Evolutionary conservation across 2,888 invertebrate genomes (phyloP).

Genomic region (Cartodere bifasciata): DNA sequence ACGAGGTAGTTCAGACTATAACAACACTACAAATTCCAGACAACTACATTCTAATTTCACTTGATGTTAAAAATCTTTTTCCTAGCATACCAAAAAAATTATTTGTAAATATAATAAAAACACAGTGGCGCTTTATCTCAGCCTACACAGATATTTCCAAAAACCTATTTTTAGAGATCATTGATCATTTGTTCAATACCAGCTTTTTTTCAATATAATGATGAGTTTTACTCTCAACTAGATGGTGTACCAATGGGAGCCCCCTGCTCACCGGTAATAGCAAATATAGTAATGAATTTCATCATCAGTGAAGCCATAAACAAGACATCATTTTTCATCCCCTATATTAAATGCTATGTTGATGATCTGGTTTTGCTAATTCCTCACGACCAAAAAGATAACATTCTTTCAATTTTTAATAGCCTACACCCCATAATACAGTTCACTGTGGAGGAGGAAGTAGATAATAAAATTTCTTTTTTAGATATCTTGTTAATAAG

Average conservation of each 20-base stretch:
- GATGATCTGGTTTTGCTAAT: too few relatives aligned
- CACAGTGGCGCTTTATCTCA: constrained; percentile 1
- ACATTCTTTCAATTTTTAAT: too few relatives aligned
- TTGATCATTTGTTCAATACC: constrained; percentile 1
- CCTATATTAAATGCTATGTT: too few relatives aligned
- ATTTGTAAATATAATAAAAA: not conserved
- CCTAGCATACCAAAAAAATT: not conserved
- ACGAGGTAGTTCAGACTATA: not conserved
- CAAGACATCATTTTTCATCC: too few relatives aligned
- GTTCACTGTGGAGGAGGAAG: too few relatives aligned
- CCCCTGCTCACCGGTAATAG: too few relatives aligned
- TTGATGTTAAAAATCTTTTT: not conserved
- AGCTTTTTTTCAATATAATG: constrained; percentile 1
- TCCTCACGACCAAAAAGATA: too few relatives aligned
- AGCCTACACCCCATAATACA: too few relatives aligned
- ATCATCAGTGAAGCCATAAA: too few relatives aligned
- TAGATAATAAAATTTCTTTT: too few relatives aligned
- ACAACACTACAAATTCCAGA: not conserved
- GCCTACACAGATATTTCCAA: constrained; percentile 2
- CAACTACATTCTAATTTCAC: not conserved
- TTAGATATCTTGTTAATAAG: too few relatives aligned
- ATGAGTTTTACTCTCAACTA: not conserved
- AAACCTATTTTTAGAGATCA: not conserved
- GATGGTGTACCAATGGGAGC: constrained; percentile 1
- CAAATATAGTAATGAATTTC: too few relatives aligned